A percentile compares a stretch with the other conserved stretches of the same genome.
phyloP scores from a whole-genome alignment of 53 echinoderm and acorn worm genomes.

The Arbacia lixula region DNA sequence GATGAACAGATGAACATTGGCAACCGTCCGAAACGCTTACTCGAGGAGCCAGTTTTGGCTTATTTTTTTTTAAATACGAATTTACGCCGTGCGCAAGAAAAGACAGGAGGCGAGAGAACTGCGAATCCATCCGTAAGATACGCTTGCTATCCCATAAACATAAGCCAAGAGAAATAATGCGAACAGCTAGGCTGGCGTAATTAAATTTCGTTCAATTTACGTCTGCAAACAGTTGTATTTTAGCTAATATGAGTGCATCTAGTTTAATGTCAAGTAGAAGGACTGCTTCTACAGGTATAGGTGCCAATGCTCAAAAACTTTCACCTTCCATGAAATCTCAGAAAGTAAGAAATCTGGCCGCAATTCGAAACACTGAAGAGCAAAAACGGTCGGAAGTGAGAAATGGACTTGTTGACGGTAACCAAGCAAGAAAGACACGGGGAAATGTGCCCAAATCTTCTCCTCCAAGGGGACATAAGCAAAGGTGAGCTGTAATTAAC shows the following conservation, averaged over 20 bases:
- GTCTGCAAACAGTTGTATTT: not conserved
- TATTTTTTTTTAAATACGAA: too few species aligned
- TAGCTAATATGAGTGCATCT: not conserved
- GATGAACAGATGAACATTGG: too few species aligned
- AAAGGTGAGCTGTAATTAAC: not conserved
- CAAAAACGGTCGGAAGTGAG: not conserved
- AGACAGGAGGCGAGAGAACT: too few species aligned
- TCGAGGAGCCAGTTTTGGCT: too few species aligned
- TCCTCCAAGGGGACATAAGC: not conserved
- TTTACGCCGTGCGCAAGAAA: too few species aligned
- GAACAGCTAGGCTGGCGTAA: too few species aligned
- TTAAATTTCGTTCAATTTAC: not conserved
- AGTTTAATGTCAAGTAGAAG: not conserved
- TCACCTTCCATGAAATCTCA: not conserved
- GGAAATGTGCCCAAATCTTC: not conserved
- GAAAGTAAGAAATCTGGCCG: not conserved
- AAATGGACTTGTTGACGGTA: constrained; percentile 28
- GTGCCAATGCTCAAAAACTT: not conserved
- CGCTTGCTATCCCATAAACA: too few species aligned
- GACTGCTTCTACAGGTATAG: not conserved
- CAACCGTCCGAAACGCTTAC: too few species aligned
- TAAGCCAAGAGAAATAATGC: too few species aligned
- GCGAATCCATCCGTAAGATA: too few species aligned
- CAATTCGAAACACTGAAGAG: not conserved
- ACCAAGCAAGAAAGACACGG: constrained; percentile 19